These are phyloP conservation scores for Electrophaes corylata DNA, from an alignment of 2,888 invertebrate genomes.

Conservation along the genomic window DNA sequence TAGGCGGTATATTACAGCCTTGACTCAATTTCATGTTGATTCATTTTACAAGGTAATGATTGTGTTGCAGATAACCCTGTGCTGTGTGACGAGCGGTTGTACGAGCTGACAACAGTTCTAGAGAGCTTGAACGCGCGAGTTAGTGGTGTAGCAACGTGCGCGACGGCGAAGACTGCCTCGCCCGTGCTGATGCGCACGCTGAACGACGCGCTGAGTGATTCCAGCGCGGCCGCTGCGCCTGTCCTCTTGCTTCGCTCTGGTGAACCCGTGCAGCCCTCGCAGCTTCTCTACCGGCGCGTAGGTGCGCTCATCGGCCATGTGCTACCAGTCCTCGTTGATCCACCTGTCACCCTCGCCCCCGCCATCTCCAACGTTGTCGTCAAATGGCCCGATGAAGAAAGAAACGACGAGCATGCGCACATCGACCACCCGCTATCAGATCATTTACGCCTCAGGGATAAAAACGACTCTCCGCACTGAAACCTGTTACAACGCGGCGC, in stretches of 20 bases:
- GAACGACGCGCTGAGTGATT: constrained; percentile 63
- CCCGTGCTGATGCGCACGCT: constrained; percentile 67
- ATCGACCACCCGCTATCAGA: constrained; percentile 67
- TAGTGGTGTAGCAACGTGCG: constrained; percentile 86
- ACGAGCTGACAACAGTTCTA: constrained; percentile 88
- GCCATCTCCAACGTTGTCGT: constrained; percentile 66
- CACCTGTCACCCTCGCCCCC: constrained; percentile 72
- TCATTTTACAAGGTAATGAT: neutral
- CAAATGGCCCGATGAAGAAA: constrained; percentile 71
- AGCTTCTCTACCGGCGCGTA: constrained; percentile 65
- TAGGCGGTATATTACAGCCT: neutral
- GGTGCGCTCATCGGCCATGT: constrained; percentile 71
- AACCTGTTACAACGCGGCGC: constrained; percentile 1
- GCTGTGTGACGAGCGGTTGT: constrained; percentile 89
- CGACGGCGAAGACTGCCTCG: constrained; percentile 61
- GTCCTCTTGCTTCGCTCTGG: constrained; percentile 55
- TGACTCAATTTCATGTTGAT: neutral
- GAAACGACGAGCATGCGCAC: constrained; percentile 52
- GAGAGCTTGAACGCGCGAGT: constrained; percentile 89
- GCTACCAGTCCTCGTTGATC: constrained; percentile 71
- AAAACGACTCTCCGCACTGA: constrained; percentile 29
- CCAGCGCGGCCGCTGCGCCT: constrained; percentile 42
- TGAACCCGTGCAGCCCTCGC: constrained; percentile 47
- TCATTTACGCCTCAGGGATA: constrained; percentile 66
- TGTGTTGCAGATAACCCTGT: constrained; percentile 91